phyloP scores from a whole-genome alignment of 2,888 invertebrate genomes.

The Meliscaeva auricollis region DNA sequence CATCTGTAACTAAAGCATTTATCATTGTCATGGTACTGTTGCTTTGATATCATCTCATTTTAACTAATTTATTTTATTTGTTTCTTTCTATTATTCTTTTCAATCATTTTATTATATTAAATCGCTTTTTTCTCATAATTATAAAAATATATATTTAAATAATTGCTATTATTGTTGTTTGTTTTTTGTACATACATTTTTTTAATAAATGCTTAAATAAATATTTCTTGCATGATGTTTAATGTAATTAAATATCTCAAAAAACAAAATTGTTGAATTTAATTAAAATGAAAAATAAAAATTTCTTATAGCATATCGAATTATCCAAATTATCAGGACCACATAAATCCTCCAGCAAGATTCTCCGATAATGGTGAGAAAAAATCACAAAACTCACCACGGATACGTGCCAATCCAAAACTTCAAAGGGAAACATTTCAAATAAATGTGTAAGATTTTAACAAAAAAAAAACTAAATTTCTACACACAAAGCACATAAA shows the following conservation, averaged over 20 bases:
- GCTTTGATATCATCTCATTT: conserved; percentile 56
- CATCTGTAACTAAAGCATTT: conserved; percentile 53
- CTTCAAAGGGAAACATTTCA: conserved; percentile 90
- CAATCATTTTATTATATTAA: conserved; percentile 1
- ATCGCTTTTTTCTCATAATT: conserved; percentile 24
- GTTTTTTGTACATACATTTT: neutral
- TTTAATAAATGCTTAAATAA: neutral
- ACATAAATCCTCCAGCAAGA: conserved; percentile 93
- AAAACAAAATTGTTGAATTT: too few species aligned
- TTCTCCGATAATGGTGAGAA: conserved; percentile 89
- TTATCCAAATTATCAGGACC: conserved; percentile 92
- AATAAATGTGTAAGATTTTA: conserved; percentile 88
- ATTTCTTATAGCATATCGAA: conserved; percentile 88
- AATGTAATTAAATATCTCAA: too few species aligned
- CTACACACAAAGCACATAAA: conserved; percentile 43
- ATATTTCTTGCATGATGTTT: neutral
- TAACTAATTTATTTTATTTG: conserved; percentile 11
- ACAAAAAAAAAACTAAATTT: conserved; percentile 19
- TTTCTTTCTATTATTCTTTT: neutral
- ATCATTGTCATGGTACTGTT: conserved; percentile 56
- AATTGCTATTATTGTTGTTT: neutral
- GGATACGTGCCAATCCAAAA: conserved; percentile 85
- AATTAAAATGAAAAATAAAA: neutral
- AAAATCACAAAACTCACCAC: conserved; percentile 84
- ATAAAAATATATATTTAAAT: neutral